Conservation (phyloP, 2,797 vertebrate species). For the Rhabdophis nuchalis region DNA sequence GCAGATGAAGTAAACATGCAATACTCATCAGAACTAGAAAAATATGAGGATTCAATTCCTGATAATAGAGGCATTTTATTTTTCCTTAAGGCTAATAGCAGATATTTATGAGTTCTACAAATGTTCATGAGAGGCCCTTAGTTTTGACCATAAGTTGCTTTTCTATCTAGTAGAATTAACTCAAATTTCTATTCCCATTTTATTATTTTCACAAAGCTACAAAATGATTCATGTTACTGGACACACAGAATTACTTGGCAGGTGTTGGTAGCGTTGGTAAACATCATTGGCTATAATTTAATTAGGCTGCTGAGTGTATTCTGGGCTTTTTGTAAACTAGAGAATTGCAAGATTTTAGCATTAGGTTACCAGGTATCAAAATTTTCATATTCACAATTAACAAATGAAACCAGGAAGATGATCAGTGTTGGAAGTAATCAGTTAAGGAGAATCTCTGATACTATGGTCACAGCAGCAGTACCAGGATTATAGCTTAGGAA, state of each 20-base stretch:
- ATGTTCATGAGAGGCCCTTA: constrained; percentile 27
- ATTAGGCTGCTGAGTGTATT: constrained; percentile 35
- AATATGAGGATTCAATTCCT: neutral
- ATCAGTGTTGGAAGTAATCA: constrained; percentile 21
- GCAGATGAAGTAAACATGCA: neutral
- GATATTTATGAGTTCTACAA: constrained; percentile 22
- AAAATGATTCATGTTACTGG: constrained; percentile 56
- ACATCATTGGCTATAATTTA: constrained; percentile 47
- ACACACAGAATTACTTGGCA: constrained; percentile 43
- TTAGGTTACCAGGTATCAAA: constrained; percentile 47
- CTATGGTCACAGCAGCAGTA: constrained; percentile 12
- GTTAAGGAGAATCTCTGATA: constrained; percentile 43
- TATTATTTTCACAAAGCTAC: constrained; percentile 40
- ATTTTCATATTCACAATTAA: constrained; percentile 57
- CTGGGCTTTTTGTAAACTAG: constrained; percentile 36
- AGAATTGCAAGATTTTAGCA: constrained; percentile 50
- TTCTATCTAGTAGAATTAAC: constrained; percentile 24
- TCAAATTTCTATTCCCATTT: constrained; percentile 30
- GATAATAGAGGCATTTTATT: neutral
- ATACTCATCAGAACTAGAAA: neutral
- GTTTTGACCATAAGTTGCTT: constrained; percentile 6
- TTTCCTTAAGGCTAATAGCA: neutral
- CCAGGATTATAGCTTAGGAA: neutral
- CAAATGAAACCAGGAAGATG: constrained; percentile 47
- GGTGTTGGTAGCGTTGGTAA: neutral